phyloP scores from a whole-genome alignment of 2,797 vertebrate genomes.

The Catostomus latipinnis region DNA sequence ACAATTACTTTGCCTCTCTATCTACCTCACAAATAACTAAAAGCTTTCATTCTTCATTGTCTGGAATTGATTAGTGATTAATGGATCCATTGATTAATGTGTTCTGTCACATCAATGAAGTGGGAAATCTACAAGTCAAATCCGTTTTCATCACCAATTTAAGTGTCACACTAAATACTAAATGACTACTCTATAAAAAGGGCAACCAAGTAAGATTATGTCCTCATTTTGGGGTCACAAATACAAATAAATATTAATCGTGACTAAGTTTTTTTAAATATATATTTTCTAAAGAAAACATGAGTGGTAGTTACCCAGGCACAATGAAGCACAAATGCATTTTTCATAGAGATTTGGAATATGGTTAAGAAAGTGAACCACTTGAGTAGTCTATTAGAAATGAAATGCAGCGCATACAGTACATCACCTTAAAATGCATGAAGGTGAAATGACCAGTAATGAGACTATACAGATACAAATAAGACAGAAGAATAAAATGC shows the following conservation, averaged over 20 bases:
- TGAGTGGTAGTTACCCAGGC: too few species aligned
- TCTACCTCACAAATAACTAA: not conserved
- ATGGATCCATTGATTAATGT: slow-evolving; percentile 7
- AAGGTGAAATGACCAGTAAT: not conserved
- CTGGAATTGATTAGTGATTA: slow-evolving; percentile 7
- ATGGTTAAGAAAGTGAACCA: not conserved
- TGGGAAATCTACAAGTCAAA: slow-evolving; percentile 5
- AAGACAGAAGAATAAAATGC: not conserved
- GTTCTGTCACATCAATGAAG: not conserved
- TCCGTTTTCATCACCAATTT: not conserved
- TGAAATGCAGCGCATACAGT: not conserved
- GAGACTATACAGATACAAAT: not conserved
- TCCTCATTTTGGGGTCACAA: not conserved
- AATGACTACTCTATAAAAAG: not conserved
- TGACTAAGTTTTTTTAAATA: too few species aligned
- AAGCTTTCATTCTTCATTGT: not conserved
- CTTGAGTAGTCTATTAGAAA: not conserved
- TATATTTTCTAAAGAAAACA: too few species aligned
- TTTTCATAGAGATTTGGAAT: not conserved
- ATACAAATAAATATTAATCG: too few species aligned
- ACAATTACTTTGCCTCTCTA: not conserved
- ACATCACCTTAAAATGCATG: not conserved
- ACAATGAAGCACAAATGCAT: not conserved
- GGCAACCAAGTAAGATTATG: not conserved
- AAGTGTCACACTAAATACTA: not conserved